Base-by-base conservation (phyloP, 2,113 vertebrate species). In the Egretta garzetta region DNA sequence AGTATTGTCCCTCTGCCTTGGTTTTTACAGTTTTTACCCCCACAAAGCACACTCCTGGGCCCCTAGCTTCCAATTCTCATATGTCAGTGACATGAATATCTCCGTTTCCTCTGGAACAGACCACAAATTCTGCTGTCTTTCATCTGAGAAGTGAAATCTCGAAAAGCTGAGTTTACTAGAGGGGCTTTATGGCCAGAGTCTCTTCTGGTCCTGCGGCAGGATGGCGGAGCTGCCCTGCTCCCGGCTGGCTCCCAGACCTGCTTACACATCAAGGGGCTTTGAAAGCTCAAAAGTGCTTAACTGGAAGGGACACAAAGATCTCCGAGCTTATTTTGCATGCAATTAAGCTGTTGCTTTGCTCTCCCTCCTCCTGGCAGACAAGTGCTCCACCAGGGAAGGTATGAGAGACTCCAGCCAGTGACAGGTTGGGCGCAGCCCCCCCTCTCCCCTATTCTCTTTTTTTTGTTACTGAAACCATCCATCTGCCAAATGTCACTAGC, bases 401-500 rank as follows among this genome's bases (percentile, higher is more conserved):
- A 93, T 37, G 67, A 94, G 93, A 80, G 89, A 56, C 94, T 95
- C 84, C 74, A 77, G 82, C 59, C 88, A 93, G 33, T 77, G 96
- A 79, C 90, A 98, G 95, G 76, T 60, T 49, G 86, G 94, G 84
- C 20, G 71, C 76, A 91, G 92, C 39, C 72, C 66, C 70, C 59
- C 58, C 59, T 4, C 33, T 9, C 35, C 63, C 28, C 62, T 17
- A 27, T 66, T 75, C 86, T 90, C 37, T 79, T 90, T 64, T 66
- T 96, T 93, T 94, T 97, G 96, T 98, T 96, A 73, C 92, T 95
- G 96, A 97, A 97, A 73, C 97, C 96, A 98, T 98, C 97, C 96
- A 93, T 98, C 98, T 97, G 97, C 97, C 97, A 97, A 98, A 96
- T 90, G 94, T 97, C 98, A 98, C 95, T 66, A 93, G 86, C 95